phyloP scores from a whole-genome alignment of 2,113 vertebrate genomes.

The Lynx canadensis region DNA sequence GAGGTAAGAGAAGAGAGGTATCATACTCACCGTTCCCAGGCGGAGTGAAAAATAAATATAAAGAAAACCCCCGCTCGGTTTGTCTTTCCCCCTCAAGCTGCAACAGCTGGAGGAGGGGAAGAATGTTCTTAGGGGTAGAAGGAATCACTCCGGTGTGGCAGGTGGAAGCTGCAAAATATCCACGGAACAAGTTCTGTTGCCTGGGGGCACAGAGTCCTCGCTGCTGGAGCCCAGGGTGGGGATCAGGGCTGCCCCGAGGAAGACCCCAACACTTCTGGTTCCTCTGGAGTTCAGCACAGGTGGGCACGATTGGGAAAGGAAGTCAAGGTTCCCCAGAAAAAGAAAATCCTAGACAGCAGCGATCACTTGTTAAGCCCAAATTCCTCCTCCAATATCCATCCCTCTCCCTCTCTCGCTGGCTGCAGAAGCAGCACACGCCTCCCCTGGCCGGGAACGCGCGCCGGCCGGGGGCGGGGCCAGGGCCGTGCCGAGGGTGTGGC shows the following conservation, averaged over 20 bases:
- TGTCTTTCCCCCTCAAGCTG: constrained; percentile 59
- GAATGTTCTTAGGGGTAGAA: constrained; percentile 51
- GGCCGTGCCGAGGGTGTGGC: constrained; percentile 73
- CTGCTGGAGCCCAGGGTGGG: constrained; percentile 1
- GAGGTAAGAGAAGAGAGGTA: constrained; percentile 32
- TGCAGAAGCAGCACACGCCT: constrained; percentile 78
- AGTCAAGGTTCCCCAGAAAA: constrained; percentile 31
- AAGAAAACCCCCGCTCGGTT: constrained; percentile 35
- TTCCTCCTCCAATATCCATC: constrained; percentile 73
- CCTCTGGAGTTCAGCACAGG: constrained; percentile 58
- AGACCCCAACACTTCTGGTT: constrained; percentile 54
- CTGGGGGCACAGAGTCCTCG: constrained; percentile 33
- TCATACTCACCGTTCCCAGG: constrained; percentile 83
- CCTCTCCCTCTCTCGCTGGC: constrained; percentile 43
- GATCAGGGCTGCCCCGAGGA: not conserved
- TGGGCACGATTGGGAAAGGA: constrained; percentile 25
- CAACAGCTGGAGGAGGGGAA: constrained; percentile 72
- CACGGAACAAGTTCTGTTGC: constrained; percentile 65
- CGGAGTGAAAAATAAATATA: constrained; percentile 70
- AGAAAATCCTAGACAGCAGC: constrained; percentile 68
- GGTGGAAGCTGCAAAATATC: constrained; percentile 70
- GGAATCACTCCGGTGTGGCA: constrained; percentile 57
- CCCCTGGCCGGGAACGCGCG: constrained; percentile 69
- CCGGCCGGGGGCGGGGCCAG: constrained; percentile 70
- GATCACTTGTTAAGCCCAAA: constrained; percentile 74